Evolutionary conservation across 2,888 invertebrate genomes (phyloP).

Genomic region (Oxycera nigricornis): DNA sequence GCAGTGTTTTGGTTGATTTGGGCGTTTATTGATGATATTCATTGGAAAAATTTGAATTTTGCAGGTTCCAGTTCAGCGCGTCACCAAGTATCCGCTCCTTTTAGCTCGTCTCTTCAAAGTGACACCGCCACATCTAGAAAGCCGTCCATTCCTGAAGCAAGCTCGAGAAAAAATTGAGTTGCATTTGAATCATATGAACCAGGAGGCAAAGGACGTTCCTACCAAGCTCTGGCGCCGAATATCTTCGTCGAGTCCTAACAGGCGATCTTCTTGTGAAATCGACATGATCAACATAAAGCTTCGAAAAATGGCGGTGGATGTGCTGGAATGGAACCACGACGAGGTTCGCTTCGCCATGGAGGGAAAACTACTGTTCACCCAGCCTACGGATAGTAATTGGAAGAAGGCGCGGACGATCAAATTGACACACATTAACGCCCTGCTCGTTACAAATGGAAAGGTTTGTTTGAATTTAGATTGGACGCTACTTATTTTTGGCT

Average conservation of each 20-base stretch:
- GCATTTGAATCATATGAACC: conserved; percentile 92
- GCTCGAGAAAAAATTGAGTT: conserved; percentile 93
- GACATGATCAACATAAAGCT: conserved; percentile 90
- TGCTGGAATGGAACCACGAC: conserved; percentile 93
- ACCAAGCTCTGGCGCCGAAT: conserved; percentile 90
- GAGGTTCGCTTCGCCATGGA: conserved; percentile 91
- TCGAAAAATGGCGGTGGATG: conserved; percentile 91
- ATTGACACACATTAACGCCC: conserved; percentile 85
- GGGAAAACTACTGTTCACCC: conserved; percentile 85
- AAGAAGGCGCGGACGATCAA: conserved; percentile 88
- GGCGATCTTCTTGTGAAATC: conserved; percentile 80
- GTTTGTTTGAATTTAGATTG: conserved; percentile 61
- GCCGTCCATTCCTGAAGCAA: conserved; percentile 81
- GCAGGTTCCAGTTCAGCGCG: conserved; percentile 92
- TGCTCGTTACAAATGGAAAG: conserved; percentile 91
- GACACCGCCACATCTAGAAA: conserved; percentile 84
- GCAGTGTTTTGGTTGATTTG: too few relatives aligned
- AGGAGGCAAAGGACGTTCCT: conserved; percentile 89
- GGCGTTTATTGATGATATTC: too few relatives aligned
- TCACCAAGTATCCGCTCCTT: conserved; percentile 94
- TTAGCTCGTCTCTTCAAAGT: conserved; percentile 89
- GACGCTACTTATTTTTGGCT: background rate
- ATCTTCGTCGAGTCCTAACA: conserved; percentile 72
- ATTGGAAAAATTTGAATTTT: conserved; percentile 41
- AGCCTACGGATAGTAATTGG: conserved; percentile 91